Conservation (phyloP, 2,113 vertebrate species). For the Cairina moschata region DNA sequence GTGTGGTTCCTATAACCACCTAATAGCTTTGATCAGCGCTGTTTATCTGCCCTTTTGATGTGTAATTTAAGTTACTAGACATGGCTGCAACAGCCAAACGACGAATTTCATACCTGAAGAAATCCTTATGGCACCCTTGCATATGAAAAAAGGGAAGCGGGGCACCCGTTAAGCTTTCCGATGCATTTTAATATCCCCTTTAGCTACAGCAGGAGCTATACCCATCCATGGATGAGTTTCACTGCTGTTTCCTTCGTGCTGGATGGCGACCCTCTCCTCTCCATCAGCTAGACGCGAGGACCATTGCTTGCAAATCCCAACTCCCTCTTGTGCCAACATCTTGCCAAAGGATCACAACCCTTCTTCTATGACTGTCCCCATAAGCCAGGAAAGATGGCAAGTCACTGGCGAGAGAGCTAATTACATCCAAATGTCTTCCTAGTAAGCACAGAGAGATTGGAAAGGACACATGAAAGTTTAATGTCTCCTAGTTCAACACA, state of each 20-base stretch:
- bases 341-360: not conserved
- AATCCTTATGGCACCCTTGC: not conserved
- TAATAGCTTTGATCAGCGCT: not conserved
- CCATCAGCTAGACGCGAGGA: not conserved
- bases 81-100: not conserved
- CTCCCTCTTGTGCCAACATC: not conserved
- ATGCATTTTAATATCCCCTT: not conserved
- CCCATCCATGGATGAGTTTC: not conserved
- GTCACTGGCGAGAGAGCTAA: not conserved
- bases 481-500: not conserved
- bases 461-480: not conserved
- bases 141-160: not conserved
- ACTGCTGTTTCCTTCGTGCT: not conserved
- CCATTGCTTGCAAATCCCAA: not conserved
- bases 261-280: not conserved
- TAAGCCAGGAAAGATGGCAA: not conserved
- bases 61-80: not conserved
- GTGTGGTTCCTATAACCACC: fast-evolving
- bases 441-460: not conserved
- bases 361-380: not conserved
- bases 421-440: not conserved
- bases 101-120: not conserved
- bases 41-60: not conserved
- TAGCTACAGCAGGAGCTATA: not conserved
- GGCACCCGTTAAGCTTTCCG: not conserved